Evolutionary conservation across 2,888 invertebrate species (phyloP), one percentile per base, ranked within the genome.

Genomic region (Venusia cambrica): DNA sequence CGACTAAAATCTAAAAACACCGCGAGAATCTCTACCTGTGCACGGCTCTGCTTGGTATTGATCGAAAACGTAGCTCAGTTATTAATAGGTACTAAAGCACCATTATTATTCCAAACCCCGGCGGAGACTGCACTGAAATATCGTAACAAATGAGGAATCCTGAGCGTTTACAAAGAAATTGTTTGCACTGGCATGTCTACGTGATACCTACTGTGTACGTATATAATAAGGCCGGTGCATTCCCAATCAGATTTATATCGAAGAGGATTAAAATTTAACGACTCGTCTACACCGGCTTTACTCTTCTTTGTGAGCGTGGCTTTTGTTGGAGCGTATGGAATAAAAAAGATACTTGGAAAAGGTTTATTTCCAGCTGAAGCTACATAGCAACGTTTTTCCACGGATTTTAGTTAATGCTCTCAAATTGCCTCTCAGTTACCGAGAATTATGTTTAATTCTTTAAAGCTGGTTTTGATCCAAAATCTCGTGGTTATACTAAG

Each of bases 201-300:
- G 58, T 66, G n/a, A n/a, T n/a, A n/a, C n/a, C n/a, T n/a, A n/a
- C n/a, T n/a, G n/a, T n/a, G n/a, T n/a, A n/a, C n/a, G n/a, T n/a
- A n/a, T n/a, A n/a, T n/a, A 73, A 69, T 70, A 66, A 71, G 59
- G 58, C 65, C 57, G 49, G 56, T 68, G 67, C 66, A 70, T 72
- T 76, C 72, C 64, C 74, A 75, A 75, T 79, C 75, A 72, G 72
- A 72, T 74, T 74, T 76, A 72, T 72, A 69, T 71, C 67, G 59
- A 38, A 64, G 51, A 50, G 72, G 74, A 73, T 77, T 75, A 72
- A 73, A 73, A 68, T 77, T 74, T 74, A 78, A 76, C 75, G 75
- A 76, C 70, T 64, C 57, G 62, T 64, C 67, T 31, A 29, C 61
- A 61, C 46, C 40, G 54, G 65, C 62, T 67, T 62, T 57, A 51